Base-by-base conservation (phyloP, 2,888 invertebrate species). In the Petrolisthes manimaculis region DNA sequence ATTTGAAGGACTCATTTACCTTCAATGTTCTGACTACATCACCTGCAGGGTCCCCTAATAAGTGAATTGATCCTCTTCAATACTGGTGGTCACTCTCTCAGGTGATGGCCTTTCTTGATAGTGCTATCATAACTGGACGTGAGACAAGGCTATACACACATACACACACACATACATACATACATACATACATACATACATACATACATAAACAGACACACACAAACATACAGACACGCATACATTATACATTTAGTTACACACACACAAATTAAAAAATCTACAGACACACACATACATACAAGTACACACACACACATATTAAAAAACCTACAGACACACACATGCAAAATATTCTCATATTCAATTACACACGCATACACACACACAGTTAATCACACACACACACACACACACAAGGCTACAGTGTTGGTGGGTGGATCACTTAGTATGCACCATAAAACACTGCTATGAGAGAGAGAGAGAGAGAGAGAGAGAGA, bases 251-350 rank as follows among this genome's bases (percentile, higher is more conserved):
- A n/a, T n/a, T n/a, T n/a, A n/a, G n/a, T n/a, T n/a, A n/a, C n/a
- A n/a, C n/a, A n/a, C n/a, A n/a, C 71, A 71, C 71, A 71, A n/a
- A 71, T 14, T 21, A n/a, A 71, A n/a, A 14, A n/a, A 74, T n/a
- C 21, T 9, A 74, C 21, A 74, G 24, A 21, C 74, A 74, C 74
- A 74, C n/a, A n/a, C 74, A 74, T n/a, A n/a, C 21, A 74, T 37
- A 9, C 12, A 75, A 21, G 1, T n/a, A n/a, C 21, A 75, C 24
- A 75, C 21, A 75, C 24, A 75, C n/a, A n/a, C n/a, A n/a, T n/a
- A n/a, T n/a, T n/a, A n/a, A n/a, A n/a, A n/a, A n/a, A n/a, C n/a
- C n/a, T n/a, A n/a, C n/a, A n/a, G n/a, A n/a, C n/a, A n/a, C n/a
- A n/a, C n/a, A n/a, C n/a, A n/a, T n/a, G n/a, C n/a, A n/a, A n/a